Evolutionary conservation across 2,888 invertebrate genomes (phyloP).

Genomic region (Acrocyrtus sp.): DNA sequence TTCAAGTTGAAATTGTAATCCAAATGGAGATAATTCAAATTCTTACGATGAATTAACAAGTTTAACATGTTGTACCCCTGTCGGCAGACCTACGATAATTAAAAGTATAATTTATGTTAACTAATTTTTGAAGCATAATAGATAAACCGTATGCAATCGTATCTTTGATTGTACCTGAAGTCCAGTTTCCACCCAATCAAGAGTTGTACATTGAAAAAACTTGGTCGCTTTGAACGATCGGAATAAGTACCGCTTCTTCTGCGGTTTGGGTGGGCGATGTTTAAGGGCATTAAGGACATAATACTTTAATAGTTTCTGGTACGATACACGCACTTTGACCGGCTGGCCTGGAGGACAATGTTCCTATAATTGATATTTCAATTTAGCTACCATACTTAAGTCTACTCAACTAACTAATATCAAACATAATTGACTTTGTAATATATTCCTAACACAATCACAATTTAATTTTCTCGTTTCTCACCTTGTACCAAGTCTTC

Average conservation of each 20-base stretch:
- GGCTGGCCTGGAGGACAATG: slow-evolving; percentile 96
- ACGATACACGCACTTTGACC: slow-evolving; percentile 98
- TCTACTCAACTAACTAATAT: neutral
- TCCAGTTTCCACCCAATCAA: slow-evolving; percentile 99
- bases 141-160: neutral
- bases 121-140: slow-evolving; percentile 5
- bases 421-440: too few relatives aligned
- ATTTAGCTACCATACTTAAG: too few relatives aligned
- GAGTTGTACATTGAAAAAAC: slow-evolving; percentile 99
- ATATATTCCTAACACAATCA: too few relatives aligned
- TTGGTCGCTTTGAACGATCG: slow-evolving; percentile 99
- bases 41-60: slow-evolving; percentile 97
- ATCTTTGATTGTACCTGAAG: slow-evolving; percentile 74
- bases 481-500: slow-evolving; percentile 90
- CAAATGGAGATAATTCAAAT: slow-evolving; percentile 98
- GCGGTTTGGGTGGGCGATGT: slow-evolving; percentile 97
- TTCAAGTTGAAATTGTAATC: slow-evolving; percentile 99
- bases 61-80: slow-evolving; percentile 99
- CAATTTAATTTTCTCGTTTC: too few relatives aligned
- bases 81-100: slow-evolving; percentile 75
- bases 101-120: too few relatives aligned
- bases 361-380: slow-evolving; percentile 69
- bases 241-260: slow-evolving; percentile 95
- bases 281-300: slow-evolving; percentile 98
- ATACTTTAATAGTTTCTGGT: slow-evolving; percentile 98